Evolutionary conservation across 1,140 invertebrate species (phyloP).

Genomic region (Sycophaga agraensis): DNA sequence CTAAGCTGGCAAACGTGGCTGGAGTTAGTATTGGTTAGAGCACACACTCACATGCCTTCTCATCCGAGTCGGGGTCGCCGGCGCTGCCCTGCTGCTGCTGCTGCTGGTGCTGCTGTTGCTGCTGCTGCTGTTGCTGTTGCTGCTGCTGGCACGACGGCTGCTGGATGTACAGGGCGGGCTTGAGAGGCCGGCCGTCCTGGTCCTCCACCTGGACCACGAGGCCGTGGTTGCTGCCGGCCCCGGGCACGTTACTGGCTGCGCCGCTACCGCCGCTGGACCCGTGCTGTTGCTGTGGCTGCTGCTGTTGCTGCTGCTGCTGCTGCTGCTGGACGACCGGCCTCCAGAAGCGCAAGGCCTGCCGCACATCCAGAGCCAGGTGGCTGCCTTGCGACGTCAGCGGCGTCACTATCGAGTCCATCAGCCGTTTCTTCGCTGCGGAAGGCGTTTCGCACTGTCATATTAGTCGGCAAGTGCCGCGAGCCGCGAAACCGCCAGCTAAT

Average conservation of each 20-base stretch:
- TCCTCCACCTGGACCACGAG: constrained; percentile 65
- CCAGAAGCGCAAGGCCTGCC: constrained; percentile 49
- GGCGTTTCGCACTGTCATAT: too few species aligned
- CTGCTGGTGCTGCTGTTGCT: too few species aligned
- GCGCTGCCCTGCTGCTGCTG: too few species aligned
- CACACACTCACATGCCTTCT: constrained; percentile 61
- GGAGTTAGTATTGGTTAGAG: constrained; percentile 56
- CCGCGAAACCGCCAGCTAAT: too few species aligned
- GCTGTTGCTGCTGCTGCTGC: background rate
- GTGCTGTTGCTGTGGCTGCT: too few species aligned
- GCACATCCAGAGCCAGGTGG: constrained; percentile 49
- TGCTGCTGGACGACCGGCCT: constrained; percentile 32
- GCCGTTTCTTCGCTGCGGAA: constrained; percentile 56
- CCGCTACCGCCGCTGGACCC: constrained; percentile 4
- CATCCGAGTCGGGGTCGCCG: constrained; percentile 39
- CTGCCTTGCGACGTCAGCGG: constrained; percentile 46
- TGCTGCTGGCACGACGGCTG: constrained; percentile 55
- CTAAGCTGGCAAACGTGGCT: too few species aligned
- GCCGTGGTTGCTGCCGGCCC: constrained; percentile 64
- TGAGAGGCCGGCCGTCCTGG: constrained; percentile 61
- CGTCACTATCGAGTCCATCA: constrained; percentile 61
- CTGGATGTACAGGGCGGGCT: constrained; percentile 59
- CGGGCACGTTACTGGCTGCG: constrained; percentile 47
- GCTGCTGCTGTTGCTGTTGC: too few species aligned
- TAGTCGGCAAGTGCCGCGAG: too few species aligned